Base-by-base conservation (phyloP, 2,113 vertebrate species). In the Beaufortia kweichowensis region DNA sequence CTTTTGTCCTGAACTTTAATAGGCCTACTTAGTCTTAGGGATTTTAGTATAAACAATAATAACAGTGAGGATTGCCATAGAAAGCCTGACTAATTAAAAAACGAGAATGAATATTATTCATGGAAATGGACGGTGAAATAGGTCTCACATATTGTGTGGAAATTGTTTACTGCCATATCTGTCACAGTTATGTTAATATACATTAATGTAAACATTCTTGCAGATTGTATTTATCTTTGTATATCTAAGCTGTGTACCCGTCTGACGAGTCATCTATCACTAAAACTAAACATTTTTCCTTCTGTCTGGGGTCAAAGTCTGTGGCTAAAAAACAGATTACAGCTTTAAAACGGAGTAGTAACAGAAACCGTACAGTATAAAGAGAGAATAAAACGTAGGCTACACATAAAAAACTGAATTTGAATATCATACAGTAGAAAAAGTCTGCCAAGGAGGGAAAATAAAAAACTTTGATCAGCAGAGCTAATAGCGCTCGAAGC, bases 161-260 rank as follows among this genome's bases (percentile, higher is more conserved):
- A 59, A 71, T 26, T 43, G 69, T 59, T 59, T 24, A 41, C 69
- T 9, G 48, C 21, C 15, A n/a, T 7, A 31, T 28, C 53, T 1
- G 33, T 59, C 35, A 59, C 55, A 72, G 33, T 72, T 57, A n/a
- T 23, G 65, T 50, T 72, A 69, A 65, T 11, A 56, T 14, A 43
- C 63, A 35, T 69, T 68, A 53, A 28, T 46, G 39, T 75, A 75
- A 68, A 82, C 55, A 81, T 33, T 61, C 12, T 26, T n/a, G 55
- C 14, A 21, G 31, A 50, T 23, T 21, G 17, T n/a, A 48, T 75
- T 65, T 29, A 77, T 78, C 56, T 68, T 46, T 74, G 41, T 78
- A 66, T 78, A 66, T 81, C 53, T 81, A 56, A 57, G 53, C 61
- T 41, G 50, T 67, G 50, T 65, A 75, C 59, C 17, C 59, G 29